These are phyloP conservation scores for Acanthornis magna DNA, from an alignment of 2,797 vertebrate species.

Conservation along the genomic window DNA sequence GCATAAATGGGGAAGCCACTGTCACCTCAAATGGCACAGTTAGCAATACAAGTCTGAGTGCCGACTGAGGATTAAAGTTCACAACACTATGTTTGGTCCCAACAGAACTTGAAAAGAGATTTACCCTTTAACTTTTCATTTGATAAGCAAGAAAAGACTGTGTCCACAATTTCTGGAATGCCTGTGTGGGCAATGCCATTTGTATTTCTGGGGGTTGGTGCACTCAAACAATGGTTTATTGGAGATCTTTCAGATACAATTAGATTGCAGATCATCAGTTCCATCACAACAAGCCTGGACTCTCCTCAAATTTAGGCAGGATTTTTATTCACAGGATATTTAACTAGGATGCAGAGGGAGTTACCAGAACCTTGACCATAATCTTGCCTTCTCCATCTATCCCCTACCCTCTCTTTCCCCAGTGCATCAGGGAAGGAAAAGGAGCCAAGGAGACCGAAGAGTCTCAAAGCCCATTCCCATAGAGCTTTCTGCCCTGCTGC, in stretches of 20 bases:
- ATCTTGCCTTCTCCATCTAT: neutral
- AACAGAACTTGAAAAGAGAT: neutral
- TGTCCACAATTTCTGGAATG: neutral
- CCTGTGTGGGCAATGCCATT: constrained; percentile 15
- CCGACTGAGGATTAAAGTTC: neutral
- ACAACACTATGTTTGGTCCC: neutral
- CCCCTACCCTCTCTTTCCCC: neutral
- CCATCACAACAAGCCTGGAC: neutral
- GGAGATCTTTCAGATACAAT: constrained; percentile 38
- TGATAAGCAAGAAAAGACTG: neutral
- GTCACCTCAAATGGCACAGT: neutral
- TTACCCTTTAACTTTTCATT: neutral
- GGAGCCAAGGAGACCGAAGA: neutral
- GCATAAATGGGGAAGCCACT: neutral
- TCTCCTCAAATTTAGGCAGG: neutral
- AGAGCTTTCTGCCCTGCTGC: neutral
- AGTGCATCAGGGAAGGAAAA: neutral
- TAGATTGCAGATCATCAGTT: constrained; percentile 4
- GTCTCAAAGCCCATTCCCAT: neutral
- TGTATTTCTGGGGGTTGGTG: constrained; percentile 1
- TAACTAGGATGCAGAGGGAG: neutral
- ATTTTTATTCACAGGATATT: neutral
- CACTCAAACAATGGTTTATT: constrained; percentile 37
- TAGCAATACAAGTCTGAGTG: neutral
- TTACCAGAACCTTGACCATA: neutral